Evolutionary conservation across 2,888 invertebrate species (phyloP), one percentile per base, ranked within the genome.

Genomic region (Formica aserva): DNA sequence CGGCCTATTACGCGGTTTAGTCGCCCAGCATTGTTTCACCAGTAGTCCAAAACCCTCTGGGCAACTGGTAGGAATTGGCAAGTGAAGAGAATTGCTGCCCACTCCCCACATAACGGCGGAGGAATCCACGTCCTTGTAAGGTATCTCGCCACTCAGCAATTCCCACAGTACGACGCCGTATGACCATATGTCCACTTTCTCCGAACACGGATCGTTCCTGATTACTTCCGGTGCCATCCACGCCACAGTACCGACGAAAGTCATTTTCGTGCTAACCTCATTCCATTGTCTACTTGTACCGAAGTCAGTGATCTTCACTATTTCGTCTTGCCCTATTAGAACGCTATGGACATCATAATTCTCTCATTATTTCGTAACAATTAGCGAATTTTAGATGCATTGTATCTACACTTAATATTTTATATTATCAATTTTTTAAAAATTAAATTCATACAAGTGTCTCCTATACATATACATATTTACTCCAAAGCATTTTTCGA

Each of bases 161-260:
- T 99, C 99, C 99, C 99, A 99, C 13, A 99, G 95, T 0, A 99
- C 99, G 0, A 99, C 98, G 4, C 99, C 99, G 94, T 97, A 99
- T 0, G 99, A 99, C 99, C 99, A 99, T 85, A 99, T 98, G 94
- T 99, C 99, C 0, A 99, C 99, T 94, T 99, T 98, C 94, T 99
- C 99, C 0, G 98, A 99, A 95, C 99, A 99, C 0, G 98, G 98
- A 94, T 99, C 98, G 93, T 99, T 98, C 85, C 99, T 97, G 89
- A 99, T 99, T 60, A 99, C 98, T 95, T 99, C 99, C 0, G 99
- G 99, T 0, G 99, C 99, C 99, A 99, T 99, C 99, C 99, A 99
- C 0, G 99, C 98, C 0, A 99, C 98, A 0, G 99, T 99, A 60
- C 99, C 99, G 2, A 98, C 99, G 95, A 99, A 99, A 87, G 98